phyloP scores from a whole-genome alignment of 2,797 vertebrate species.

The Sebastes iracundus region DNA sequence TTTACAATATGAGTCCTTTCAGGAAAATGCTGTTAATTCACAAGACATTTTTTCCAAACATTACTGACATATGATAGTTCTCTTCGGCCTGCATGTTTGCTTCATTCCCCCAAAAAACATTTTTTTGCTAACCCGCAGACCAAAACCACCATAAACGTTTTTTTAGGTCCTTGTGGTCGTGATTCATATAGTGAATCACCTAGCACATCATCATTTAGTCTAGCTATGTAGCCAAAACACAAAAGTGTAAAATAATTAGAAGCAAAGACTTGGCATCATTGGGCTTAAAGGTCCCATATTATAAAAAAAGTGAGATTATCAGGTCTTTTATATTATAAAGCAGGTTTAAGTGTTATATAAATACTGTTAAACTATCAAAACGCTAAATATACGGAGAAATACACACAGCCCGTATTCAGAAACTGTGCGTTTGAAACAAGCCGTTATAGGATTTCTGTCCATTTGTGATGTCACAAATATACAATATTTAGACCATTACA shows the following conservation, averaged over 20 bases:
- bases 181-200: slow-evolving; percentile 8
- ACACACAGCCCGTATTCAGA: no score
- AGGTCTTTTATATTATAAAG: no score
- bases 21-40: neutral
- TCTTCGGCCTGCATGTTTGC: neutral
- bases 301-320: no score
- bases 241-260: neutral
- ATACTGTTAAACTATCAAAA: no score
- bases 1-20: no score
- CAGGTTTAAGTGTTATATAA: no score
- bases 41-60: neutral
- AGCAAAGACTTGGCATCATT: neutral
- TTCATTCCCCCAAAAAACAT: neutral
- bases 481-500: no score
- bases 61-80: neutral
- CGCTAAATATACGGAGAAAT: no score
- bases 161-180: neutral
- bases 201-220: neutral
- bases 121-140: neutral
- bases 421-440: no score
- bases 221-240: neutral
- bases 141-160: slow-evolving; percentile 4
- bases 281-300: neutral
- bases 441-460: no score
- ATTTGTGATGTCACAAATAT: no score